A percentile compares a stretch with the other conserved stretches of the same genome.
phyloP scores from a whole-genome alignment of 2,888 invertebrate genomes.

The Calameuta filiformis region DNA sequence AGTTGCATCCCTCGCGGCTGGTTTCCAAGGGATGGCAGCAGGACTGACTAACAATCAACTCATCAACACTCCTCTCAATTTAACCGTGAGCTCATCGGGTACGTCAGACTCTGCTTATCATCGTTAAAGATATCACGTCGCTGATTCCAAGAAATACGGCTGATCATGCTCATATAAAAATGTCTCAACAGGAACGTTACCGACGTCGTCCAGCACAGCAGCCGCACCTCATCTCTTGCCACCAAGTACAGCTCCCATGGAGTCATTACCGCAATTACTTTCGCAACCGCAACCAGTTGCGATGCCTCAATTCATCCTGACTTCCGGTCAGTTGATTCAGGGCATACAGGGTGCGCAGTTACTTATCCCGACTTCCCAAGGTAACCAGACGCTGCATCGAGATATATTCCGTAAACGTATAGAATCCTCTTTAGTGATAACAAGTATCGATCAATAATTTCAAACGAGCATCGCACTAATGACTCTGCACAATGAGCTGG shows the following conservation, averaged over 20 bases:
- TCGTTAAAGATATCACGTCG: background rate
- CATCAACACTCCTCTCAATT: conserved; percentile 85
- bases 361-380: conserved; percentile 95
- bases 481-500: background rate
- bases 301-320: conserved; percentile 92
- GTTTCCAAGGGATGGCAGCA: conserved; percentile 73
- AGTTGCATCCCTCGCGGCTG: conserved; percentile 72
- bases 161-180: background rate
- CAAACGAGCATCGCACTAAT: background rate
- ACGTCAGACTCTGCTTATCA: conserved; percentile 26
- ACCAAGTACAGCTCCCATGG: conserved; percentile 67
- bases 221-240: conserved; percentile 58
- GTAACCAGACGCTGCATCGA: conserved; percentile 65
- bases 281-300: conserved; percentile 73
- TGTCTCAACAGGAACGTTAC: conserved; percentile 52
- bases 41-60: conserved; percentile 70
- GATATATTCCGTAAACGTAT: background rate
- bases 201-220: conserved; percentile 63
- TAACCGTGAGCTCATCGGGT: conserved; percentile 78
- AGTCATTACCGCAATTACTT: conserved; percentile 72
- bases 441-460: background rate
- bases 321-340: conserved; percentile 91
- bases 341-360: conserved; percentile 94
- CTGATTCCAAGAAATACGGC: background rate
- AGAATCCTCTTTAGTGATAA: background rate